These are phyloP conservation scores for Hedya salicella DNA, from an alignment of 2,888 invertebrate species.

Conservation along the genomic window DNA sequence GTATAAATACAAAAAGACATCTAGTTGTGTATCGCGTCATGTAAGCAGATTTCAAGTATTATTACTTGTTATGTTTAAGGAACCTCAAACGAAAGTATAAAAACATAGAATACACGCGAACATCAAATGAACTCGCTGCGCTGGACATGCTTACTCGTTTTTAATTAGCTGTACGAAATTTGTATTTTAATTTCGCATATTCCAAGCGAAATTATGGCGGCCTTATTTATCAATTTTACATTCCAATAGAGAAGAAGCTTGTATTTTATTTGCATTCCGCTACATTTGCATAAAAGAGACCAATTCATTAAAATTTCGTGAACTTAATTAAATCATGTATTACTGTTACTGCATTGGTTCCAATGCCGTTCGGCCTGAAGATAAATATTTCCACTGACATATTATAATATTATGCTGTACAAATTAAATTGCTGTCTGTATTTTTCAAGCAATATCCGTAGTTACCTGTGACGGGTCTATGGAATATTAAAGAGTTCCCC, in stretches of 20 bases:
- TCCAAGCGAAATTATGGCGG: conserved; percentile 3
- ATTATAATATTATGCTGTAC: not conserved
- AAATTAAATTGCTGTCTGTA: conserved; percentile 19
- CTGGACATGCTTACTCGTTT: not conserved
- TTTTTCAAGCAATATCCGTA: conserved; percentile 7
- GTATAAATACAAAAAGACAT: not conserved
- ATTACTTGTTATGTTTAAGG: not conserved
- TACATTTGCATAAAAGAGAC: conserved; percentile 41
- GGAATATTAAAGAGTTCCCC: conserved; percentile 33
- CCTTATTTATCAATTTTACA: conserved; percentile 5
- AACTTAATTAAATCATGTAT: conserved; percentile 47
- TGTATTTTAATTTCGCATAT: conserved; percentile 1
- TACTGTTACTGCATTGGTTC: conserved; percentile 40
- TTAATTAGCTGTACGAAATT: conserved; percentile 5
- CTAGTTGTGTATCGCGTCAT: not conserved
- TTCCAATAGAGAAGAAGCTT: conserved; percentile 2
- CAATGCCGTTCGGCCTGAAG: not conserved
- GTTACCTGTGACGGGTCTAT: conserved; percentile 25
- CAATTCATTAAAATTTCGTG: conserved; percentile 46
- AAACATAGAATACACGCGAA: not conserved
- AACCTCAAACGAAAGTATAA: not conserved
- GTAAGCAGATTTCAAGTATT: not conserved
- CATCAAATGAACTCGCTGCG: not conserved
- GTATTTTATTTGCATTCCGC: conserved; percentile 29
- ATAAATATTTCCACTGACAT: conserved; percentile 16